phyloP scores from a whole-genome alignment of 2,113 vertebrate genomes.

The Datnioides undecimradiatus region DNA sequence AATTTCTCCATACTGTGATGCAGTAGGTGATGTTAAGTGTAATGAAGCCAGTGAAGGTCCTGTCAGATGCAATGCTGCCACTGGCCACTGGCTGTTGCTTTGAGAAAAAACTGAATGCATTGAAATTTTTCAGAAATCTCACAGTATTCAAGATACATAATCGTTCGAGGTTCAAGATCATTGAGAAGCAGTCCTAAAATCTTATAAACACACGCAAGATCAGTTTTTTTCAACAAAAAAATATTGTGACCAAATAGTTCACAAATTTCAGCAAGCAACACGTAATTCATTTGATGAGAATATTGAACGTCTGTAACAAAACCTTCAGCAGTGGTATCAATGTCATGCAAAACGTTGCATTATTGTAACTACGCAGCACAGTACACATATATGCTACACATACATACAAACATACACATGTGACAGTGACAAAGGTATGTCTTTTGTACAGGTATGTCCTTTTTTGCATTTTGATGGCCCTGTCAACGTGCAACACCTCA shows the following conservation, averaged over 20 bases:
- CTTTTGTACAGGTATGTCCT: conserved; percentile 44
- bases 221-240: background rate
- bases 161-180: background rate
- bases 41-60: background rate
- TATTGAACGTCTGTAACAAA: background rate
- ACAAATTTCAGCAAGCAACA: background rate
- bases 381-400: background rate
- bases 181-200: background rate
- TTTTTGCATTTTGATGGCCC: conserved; percentile 47
- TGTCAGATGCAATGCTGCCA: background rate
- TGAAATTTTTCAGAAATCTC: too few species aligned
- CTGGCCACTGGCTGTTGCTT: background rate
- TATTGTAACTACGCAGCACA: background rate
- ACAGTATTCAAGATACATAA: background rate
- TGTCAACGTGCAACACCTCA: conserved; percentile 71
- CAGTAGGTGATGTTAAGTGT: background rate
- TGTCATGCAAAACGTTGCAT: background rate
- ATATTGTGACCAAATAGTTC: background rate
- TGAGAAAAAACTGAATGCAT: too few species aligned
- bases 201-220: background rate
- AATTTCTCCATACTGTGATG: background rate
- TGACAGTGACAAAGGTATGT: conserved; percentile 26
- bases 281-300: background rate
- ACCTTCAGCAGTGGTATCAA: conserved; percentile 16
- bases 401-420: conserved; percentile 1